These are phyloP conservation scores for Lycaon pictus DNA, from an alignment of 2,113 vertebrate species.

Conservation along the genomic window DNA sequence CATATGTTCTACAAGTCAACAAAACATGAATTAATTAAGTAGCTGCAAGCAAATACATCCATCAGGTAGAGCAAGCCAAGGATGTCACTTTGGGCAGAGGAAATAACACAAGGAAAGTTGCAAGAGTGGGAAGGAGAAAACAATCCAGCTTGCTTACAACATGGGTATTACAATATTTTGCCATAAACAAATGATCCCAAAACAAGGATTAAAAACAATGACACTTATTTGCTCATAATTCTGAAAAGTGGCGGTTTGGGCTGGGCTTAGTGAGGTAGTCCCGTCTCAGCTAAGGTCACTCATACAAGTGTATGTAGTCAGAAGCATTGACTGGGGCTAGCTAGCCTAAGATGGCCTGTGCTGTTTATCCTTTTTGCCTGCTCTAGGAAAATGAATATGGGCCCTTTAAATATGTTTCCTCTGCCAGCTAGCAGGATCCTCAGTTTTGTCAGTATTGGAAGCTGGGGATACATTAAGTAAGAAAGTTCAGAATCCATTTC, in stretches of 20 bases:
- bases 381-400: neutral
- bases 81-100: neutral
- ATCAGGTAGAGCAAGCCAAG: neutral
- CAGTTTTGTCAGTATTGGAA: neutral
- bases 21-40: neutral
- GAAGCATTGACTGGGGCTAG: neutral
- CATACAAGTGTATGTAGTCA: neutral
- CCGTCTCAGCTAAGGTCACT: neutral
- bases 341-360: neutral
- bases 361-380: neutral
- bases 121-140: neutral
- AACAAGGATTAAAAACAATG: neutral
- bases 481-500: neutral
- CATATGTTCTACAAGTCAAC: neutral
- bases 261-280: neutral
- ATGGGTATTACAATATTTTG: neutral
- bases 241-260: neutral
- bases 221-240: neutral
- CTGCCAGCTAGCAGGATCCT: neutral
- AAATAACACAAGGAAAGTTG: neutral
- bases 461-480: neutral
- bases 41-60: neutral
- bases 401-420: constrained; percentile 1
- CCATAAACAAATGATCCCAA: neutral
- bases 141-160: neutral